Evolutionary conservation across 2,888 invertebrate species (phyloP), one percentile per base, ranked within the genome.

Genomic region (Nezara viridula): DNA sequence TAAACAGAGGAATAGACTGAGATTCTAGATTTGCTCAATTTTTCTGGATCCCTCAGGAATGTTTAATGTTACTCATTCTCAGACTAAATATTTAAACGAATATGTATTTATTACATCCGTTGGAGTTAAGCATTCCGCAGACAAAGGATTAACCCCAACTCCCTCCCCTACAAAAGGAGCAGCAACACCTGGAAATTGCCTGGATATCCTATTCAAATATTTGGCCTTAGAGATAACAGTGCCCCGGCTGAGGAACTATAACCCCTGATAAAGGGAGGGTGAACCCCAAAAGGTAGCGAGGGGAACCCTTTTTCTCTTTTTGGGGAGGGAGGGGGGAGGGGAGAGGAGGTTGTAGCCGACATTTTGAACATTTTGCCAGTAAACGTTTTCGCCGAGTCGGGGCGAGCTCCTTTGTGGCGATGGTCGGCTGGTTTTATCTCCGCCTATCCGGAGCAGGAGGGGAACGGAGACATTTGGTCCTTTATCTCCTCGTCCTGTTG

Each of bases 171-270:
- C n/a, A 44, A 81, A 81, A 81, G 81, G 81, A 81, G 12, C 37
- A 37, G 37, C 66, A 73, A 73, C 66, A 47, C 81, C 81, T 81
- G 81, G 81, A 81, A 81, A 81, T 81, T 81, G 81, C 81, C 81
- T 81, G 81, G 44, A 81, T 81, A 81, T 81, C 81, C 81, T 81
- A 81, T 81, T 81, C 81, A 81, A 81, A 81, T 81, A 81, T 81
- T 81, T 77, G 77, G 27, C 40, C 77, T 44, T 81, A 40, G 81
- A 81, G 81, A 81, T 81, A 81, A 81, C 44, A 47, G 81, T 47
- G 44, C 66, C 66, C 66, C 21, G 32, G 66, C 44, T 44, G 81
- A 81, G 81, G 81, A 81, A 81, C 81, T 81, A 81, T 81, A 81
- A 47, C 44, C n/a, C 40, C 81, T 44, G 81, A 81, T 81, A 44